Percentiles rank a stretch among this genome's conserved stretches.
phyloP scores from a whole-genome alignment of 2,888 invertebrate species.

The Holacanthella duospinosa region DNA sequence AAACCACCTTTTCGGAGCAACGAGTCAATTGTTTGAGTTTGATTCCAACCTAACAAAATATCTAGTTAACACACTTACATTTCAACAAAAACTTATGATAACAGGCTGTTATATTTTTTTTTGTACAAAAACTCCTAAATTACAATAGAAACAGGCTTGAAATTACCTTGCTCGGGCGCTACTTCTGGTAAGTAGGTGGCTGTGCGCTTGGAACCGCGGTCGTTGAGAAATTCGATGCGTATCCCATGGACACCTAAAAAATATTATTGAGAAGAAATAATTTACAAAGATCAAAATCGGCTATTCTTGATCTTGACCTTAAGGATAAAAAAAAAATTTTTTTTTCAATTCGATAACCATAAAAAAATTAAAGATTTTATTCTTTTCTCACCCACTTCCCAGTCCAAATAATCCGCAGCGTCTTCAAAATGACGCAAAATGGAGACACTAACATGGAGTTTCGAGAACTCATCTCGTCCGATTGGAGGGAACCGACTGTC shows the following conservation, averaged over 20 bases:
- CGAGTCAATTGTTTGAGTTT: constrained; percentile 95
- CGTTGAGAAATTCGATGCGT: constrained; percentile 90
- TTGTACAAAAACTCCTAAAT: not conserved
- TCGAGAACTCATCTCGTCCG: constrained; percentile 80
- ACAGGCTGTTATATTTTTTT: not conserved
- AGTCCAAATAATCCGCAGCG: constrained; percentile 86
- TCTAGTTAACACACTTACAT: too few relatives aligned
- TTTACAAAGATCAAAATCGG: too few relatives aligned
- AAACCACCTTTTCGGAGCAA: constrained; percentile 93
- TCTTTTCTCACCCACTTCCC: constrained; percentile 71
- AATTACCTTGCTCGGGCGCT: constrained; percentile 97
- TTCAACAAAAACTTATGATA: not conserved
- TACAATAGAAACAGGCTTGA: too few relatives aligned
- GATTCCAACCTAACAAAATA: constrained; percentile 86
- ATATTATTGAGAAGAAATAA: too few relatives aligned
- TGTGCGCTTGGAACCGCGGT: constrained; percentile 83
- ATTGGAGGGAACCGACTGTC: constrained; percentile 96
- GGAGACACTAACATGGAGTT: constrained; percentile 88
- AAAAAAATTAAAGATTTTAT: not conserved
- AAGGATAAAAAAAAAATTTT: not conserved
- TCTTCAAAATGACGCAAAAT: constrained; percentile 94
- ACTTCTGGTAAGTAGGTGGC: constrained; percentile 99
- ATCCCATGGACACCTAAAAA: constrained; percentile 94
- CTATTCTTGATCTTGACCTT: not conserved
- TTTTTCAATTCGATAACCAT: not conserved